Evolutionary conservation across 2,113 vertebrate genomes (phyloP).

Genomic region (Platichthys flesus): DNA sequence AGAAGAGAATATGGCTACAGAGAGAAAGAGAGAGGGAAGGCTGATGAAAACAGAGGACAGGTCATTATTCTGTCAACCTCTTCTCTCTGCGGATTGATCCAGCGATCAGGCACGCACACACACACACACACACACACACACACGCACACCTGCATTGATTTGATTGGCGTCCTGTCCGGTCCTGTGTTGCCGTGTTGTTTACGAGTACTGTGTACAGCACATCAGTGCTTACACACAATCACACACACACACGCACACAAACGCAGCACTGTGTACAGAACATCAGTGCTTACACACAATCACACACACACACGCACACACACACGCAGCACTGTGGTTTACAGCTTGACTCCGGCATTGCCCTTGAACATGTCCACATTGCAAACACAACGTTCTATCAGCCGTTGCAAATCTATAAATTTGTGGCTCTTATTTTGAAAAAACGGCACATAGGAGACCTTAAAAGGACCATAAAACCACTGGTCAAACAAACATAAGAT

Average conservation of each 20-base stretch:
- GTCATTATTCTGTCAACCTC: constrained; percentile 66
- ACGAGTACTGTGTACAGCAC: constrained; percentile 32
- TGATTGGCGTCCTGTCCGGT: constrained; percentile 56
- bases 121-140: background rate
- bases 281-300: background rate
- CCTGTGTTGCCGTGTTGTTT: constrained; percentile 59
- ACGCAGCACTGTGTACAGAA: constrained; percentile 1
- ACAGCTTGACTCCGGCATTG: constrained; percentile 31
- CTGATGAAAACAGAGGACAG: constrained; percentile 57
- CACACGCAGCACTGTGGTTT: constrained; percentile 26
- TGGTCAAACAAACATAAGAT: constrained; percentile 29
- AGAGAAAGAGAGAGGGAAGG: constrained; percentile 17
- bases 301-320: background rate
- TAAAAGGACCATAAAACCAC: constrained; percentile 12
- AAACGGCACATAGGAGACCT: constrained; percentile 12
- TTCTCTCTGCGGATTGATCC: constrained; percentile 52
- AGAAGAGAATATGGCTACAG: background rate
- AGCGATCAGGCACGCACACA: background rate
- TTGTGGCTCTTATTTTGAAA: constrained; percentile 28
- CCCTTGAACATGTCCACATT: constrained; percentile 42
- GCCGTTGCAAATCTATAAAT: constrained; percentile 12
- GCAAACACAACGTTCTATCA: constrained; percentile 28
- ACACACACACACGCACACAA: background rate
- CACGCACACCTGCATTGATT: constrained; percentile 57
- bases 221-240: background rate